Conservation (phyloP, 2,888 invertebrate genomes). For the Stenoptilia bipunctidactyla region DNA sequence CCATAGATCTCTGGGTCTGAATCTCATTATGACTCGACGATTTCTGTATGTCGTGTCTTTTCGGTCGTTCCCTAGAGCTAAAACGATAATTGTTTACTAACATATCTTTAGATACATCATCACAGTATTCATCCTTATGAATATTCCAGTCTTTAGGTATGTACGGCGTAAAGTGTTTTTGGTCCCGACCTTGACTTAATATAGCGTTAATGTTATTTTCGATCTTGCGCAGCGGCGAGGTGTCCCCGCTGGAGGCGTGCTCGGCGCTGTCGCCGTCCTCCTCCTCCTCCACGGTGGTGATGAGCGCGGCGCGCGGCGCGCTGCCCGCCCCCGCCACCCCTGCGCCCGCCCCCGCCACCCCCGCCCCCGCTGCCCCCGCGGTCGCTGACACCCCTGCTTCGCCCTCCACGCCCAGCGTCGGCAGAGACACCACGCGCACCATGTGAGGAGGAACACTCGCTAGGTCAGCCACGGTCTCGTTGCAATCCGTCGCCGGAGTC, state of each 20-base stretch:
- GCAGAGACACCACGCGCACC: slow-evolving; percentile 78
- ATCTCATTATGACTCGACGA: slow-evolving; percentile 75
- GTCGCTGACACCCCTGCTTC: slow-evolving; percentile 69
- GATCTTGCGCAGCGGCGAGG: slow-evolving; percentile 78
- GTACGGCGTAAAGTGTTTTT: slow-evolving; percentile 64
- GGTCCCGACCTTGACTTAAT: slow-evolving; percentile 71
- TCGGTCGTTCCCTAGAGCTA: slow-evolving; percentile 67
- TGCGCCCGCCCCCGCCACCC: slow-evolving; percentile 74
- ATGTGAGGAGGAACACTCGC: slow-evolving; percentile 73
- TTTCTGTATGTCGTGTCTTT: slow-evolving; percentile 71
- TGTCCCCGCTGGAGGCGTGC: slow-evolving; percentile 71
- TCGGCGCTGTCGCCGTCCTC: slow-evolving; percentile 76
- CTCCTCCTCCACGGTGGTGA: slow-evolving; percentile 79
- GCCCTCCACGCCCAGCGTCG: slow-evolving; percentile 72
- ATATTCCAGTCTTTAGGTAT: slow-evolving; percentile 72
- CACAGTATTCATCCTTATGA: slow-evolving; percentile 70
- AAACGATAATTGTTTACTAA: slow-evolving; percentile 64
- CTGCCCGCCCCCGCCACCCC: slow-evolving; percentile 60
- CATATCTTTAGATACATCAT: slow-evolving; percentile 64
- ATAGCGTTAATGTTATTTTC: slow-evolving; percentile 81
- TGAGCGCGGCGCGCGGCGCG: slow-evolving; percentile 74
- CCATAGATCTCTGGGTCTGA: slow-evolving; percentile 63
- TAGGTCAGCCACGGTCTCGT: slow-evolving; percentile 74
- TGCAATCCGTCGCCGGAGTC: slow-evolving; percentile 57
- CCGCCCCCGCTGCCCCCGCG: slow-evolving; percentile 76